These are phyloP conservation scores for Castor canadensis DNA, from an alignment of 2,113 vertebrate genomes.

Conservation along the genomic window DNA sequence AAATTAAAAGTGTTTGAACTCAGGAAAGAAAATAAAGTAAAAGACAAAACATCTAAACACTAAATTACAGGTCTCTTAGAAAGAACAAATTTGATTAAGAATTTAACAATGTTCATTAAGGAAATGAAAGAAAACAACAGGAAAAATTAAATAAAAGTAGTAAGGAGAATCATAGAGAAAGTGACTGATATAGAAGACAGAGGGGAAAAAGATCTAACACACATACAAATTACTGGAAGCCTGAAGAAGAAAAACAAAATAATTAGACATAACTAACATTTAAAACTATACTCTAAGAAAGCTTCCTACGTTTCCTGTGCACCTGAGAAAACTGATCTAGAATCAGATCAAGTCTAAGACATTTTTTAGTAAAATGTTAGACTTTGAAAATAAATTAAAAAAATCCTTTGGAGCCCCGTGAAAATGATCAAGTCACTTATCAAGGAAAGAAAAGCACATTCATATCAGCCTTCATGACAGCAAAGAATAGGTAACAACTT, in stretches of 20 bases:
- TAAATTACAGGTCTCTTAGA: neutral
- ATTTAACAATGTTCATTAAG: neutral
- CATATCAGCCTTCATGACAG: neutral
- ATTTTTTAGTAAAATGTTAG: neutral
- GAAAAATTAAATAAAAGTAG: neutral
- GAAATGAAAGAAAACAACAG: constrained; percentile 2
- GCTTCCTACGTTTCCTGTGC: neutral
- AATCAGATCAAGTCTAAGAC: neutral
- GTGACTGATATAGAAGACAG: neutral
- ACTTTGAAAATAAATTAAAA: neutral
- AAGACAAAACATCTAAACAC: neutral
- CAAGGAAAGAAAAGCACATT: neutral
- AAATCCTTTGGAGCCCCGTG: neutral
- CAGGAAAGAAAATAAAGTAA: neutral
- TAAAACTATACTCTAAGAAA: neutral
- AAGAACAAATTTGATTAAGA: neutral
- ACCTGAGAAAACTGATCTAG: neutral
- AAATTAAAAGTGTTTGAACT: neutral
- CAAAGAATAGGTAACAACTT: neutral
- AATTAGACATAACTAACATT: neutral
- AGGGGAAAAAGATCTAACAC: neutral
- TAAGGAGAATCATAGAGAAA: neutral
- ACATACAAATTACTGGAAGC: neutral
- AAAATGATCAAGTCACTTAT: neutral
- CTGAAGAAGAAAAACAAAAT: neutral